A percentile compares a stretch with the other conserved stretches of the same genome.
Evolutionary conservation across 2,888 invertebrate species (phyloP).

Genomic region (Drosophila glabriapex): DNA sequence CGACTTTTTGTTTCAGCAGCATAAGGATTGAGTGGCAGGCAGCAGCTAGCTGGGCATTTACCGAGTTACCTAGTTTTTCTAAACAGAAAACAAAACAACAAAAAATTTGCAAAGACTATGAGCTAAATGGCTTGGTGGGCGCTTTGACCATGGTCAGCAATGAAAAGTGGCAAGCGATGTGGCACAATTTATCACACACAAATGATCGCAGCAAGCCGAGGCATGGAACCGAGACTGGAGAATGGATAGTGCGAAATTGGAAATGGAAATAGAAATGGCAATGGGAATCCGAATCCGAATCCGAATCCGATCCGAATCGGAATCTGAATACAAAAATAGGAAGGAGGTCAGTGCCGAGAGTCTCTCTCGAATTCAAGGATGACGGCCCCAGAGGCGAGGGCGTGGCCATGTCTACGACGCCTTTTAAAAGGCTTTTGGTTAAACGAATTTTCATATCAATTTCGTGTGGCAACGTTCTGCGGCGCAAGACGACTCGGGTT

Average conservation of each 20-base stretch:
- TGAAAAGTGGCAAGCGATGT: conserved; percentile 75
- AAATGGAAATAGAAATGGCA: conserved; percentile 11
- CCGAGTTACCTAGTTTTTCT: conserved; percentile 50
- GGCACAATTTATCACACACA: conserved; percentile 76
- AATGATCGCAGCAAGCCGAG: conserved; percentile 70
- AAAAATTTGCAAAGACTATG: conserved; percentile 8
- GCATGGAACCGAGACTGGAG: conserved; percentile 23
- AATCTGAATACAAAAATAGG: conserved; percentile 27
- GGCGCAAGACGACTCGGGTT: conserved; percentile 19
- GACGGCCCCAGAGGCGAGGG: conserved; percentile 48
- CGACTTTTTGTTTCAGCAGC: conserved; percentile 6
- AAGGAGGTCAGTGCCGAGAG: conserved; percentile 41
- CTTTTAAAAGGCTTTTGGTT: conserved; percentile 65
- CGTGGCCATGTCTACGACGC: conserved; percentile 45
- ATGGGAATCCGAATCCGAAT: conserved; percentile 1
- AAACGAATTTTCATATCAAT: conserved; percentile 81
- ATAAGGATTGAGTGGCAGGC: conserved; percentile 4
- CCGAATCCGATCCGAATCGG: conserved; percentile 10
- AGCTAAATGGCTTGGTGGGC: conserved; percentile 42
- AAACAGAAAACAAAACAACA: conserved; percentile 11
- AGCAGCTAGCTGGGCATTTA: conserved; percentile 4
- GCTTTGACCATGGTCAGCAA: conserved; percentile 73
- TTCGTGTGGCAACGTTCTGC: conserved; percentile 44
- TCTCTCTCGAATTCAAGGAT: conserved; percentile 40
- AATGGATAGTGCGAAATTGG: conserved; percentile 14